Percentiles rank a stretch among this genome's conserved stretches.
These are phyloP conservation scores for Myotis myotis DNA, from an alignment of 2,797 vertebrate genomes.

Conservation along the genomic window DNA sequence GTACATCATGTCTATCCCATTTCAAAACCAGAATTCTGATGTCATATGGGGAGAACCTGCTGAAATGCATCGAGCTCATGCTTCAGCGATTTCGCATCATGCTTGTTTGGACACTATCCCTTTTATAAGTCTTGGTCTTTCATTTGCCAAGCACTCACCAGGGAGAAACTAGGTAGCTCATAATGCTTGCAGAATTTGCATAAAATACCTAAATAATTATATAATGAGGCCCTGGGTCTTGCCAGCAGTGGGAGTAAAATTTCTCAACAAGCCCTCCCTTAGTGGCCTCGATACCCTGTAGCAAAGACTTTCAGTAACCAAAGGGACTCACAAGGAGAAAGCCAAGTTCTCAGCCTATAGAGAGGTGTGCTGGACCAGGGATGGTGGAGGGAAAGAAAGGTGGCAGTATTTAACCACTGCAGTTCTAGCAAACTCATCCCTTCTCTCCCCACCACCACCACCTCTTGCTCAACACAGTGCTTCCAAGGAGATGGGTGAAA, in stretches of 20 bases:
- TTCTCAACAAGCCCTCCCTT: background rate
- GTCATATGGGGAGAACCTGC: background rate
- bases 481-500: background rate
- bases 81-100: background rate
- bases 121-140: background rate
- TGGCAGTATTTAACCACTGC: slow-evolving; percentile 63
- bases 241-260: background rate
- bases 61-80: background rate
- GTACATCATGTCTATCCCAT: background rate
- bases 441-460: background rate
- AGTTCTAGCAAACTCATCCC: background rate
- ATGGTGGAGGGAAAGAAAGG: background rate
- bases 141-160: background rate
- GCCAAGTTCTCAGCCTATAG: background rate
- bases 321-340: background rate
- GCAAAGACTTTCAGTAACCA: background rate
- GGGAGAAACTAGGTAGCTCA: background rate
- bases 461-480: slow-evolving; percentile 50
- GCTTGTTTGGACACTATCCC: background rate
- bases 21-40: slow-evolving; percentile 1
- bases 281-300: background rate
- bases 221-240: background rate
- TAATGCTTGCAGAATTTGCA: background rate
- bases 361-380: background rate
- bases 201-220: background rate